phyloP scores from a whole-genome alignment of 1,140 invertebrate species.

The Drosophila jambulina region DNA sequence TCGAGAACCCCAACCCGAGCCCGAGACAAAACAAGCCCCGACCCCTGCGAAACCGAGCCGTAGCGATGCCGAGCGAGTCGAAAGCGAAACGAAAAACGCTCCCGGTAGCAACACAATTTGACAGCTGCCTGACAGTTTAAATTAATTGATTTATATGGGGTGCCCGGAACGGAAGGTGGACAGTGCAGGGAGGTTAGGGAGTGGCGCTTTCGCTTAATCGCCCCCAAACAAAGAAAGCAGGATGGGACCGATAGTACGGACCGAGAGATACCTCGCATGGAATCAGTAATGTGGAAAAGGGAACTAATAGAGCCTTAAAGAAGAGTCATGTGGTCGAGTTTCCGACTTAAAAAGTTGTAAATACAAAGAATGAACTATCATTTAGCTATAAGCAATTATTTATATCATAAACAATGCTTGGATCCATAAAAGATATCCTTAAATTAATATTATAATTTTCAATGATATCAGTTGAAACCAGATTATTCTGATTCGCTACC shows the following conservation, averaged over 20 bases:
- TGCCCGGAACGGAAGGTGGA: constrained; percentile 39
- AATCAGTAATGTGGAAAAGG: neutral
- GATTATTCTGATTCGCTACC: neutral
- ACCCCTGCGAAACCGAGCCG: constrained; percentile 12
- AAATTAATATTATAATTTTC: too few relatives aligned
- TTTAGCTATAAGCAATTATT: too few relatives aligned
- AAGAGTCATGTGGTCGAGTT: neutral
- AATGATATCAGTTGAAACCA: too few relatives aligned
- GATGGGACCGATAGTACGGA: neutral
- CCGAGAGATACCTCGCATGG: constrained; percentile 1
- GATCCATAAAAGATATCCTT: too few relatives aligned
- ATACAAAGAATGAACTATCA: neutral
- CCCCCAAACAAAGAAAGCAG: constrained; percentile 29
- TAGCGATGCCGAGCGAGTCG: constrained; percentile 31
- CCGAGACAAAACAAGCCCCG: constrained; percentile 17
- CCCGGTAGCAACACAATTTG: constrained; percentile 79
- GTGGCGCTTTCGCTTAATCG: constrained; percentile 51
- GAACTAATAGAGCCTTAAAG: fast-evolving
- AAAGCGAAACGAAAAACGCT: constrained; percentile 56
- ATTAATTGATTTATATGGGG: constrained; percentile 80
- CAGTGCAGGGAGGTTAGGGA: constrained; percentile 37
- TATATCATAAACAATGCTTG: too few relatives aligned
- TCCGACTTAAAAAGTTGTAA: neutral
- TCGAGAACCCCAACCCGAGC: constrained; percentile 19
- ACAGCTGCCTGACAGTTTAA: constrained; percentile 81